Evolutionary conservation across 2,797 vertebrate species (phyloP).

Genomic region (Anniella stebbinsi): DNA sequence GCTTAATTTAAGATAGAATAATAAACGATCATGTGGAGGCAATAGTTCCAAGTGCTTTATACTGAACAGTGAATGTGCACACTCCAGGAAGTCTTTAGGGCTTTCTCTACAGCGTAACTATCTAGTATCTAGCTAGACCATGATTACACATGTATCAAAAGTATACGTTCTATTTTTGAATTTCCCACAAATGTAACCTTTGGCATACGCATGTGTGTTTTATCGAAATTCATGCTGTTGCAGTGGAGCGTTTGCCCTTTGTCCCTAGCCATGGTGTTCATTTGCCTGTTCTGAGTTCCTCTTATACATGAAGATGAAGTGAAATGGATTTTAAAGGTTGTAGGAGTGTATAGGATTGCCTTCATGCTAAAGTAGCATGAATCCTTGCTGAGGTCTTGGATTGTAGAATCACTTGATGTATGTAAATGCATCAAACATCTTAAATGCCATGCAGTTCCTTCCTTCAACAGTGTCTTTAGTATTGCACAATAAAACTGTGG

Average conservation of each 20-base stretch:
- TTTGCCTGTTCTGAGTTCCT: background rate
- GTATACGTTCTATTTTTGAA: slow-evolving; percentile 1
- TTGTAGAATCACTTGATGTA: background rate
- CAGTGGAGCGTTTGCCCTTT: background rate
- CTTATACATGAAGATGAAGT: background rate
- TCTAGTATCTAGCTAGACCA: background rate
- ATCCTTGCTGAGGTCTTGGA: background rate
- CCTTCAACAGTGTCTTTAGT: background rate
- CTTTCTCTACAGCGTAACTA: background rate
- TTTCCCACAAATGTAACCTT: background rate
- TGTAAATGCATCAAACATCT: background rate
- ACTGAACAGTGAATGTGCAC: background rate
- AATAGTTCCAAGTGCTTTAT: background rate
- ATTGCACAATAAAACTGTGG: background rate
- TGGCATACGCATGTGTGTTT: background rate
- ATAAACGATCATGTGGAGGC: background rate
- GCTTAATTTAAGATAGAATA: background rate
- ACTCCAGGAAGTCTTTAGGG: background rate
- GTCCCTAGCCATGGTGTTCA: background rate
- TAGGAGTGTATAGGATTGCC: background rate
- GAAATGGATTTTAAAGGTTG: background rate
- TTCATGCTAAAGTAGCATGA: background rate
- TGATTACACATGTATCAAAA: background rate
- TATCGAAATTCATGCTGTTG: background rate
- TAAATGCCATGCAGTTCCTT: background rate